Evolutionary conservation across 2,797 vertebrate species (phyloP).

Genomic region (Synanceia verrucosa): DNA sequence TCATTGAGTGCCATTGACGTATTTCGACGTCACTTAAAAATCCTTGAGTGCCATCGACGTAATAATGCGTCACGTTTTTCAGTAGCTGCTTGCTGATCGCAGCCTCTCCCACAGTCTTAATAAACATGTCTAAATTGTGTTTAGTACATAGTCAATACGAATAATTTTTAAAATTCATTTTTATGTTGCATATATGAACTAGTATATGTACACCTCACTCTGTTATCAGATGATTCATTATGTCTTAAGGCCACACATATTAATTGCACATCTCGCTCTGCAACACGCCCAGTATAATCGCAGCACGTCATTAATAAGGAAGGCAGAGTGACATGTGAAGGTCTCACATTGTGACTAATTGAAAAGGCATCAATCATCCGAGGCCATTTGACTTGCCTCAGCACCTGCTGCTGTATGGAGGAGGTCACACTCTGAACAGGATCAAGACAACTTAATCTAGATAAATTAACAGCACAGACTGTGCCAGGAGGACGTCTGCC

Average conservation of each 20-base stretch:
- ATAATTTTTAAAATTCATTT: no score
- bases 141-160: neutral
- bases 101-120: no score
- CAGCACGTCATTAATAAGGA: slow-evolving; percentile 63
- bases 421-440: slow-evolving; percentile 53
- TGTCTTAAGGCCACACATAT: slow-evolving; percentile 36
- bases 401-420: slow-evolving; percentile 64
- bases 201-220: slow-evolving; percentile 18
- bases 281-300: slow-evolving; percentile 39
- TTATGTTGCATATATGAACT: neutral
- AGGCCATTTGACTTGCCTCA: slow-evolving; percentile 76
- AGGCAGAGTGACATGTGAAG: slow-evolving; percentile 62
- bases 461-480: slow-evolving; percentile 41
- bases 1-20: no score
- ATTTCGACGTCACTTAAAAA: no score
- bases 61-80: no score
- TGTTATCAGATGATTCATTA: slow-evolving; percentile 10
- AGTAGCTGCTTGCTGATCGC: no score
- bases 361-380: slow-evolving; percentile 84
- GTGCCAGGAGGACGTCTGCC: slow-evolving; percentile 14
- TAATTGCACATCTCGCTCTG: slow-evolving; percentile 46
- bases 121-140: neutral
- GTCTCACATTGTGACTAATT: slow-evolving; percentile 70
- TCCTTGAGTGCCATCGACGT: no score
- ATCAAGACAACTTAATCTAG: slow-evolving; percentile 59